Percentiles rank a stretch among this genome's conserved stretches.
Conservation (phyloP, 2,888 invertebrate genomes). For the Drosophila fulvimacula region DNA sequence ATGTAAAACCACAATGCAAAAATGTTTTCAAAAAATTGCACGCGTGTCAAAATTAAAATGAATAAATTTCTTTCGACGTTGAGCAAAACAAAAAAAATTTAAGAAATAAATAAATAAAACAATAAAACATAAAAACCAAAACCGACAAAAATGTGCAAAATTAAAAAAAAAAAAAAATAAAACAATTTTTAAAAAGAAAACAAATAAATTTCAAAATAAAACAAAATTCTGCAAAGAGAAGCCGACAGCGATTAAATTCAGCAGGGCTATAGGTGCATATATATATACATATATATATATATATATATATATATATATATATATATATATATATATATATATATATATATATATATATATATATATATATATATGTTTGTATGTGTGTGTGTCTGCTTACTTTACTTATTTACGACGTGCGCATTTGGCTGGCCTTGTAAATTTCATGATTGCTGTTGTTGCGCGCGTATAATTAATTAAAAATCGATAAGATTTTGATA, state of each 20-base stretch:
- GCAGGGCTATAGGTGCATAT: constrained; percentile 21
- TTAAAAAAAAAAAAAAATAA: neutral
- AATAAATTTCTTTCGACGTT: constrained; percentile 67
- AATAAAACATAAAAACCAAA: constrained; percentile 13
- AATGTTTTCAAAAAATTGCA: constrained; percentile 71
- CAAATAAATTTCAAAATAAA: constrained; percentile 18
- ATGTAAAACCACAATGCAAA: constrained; percentile 55
- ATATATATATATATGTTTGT: too few relatives aligned
- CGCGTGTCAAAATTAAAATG: constrained; percentile 72
- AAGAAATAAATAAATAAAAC: constrained; percentile 8
- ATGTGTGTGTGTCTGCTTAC: constrained; percentile 19
- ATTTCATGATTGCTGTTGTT: constrained; percentile 18
- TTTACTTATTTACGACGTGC: constrained; percentile 63
- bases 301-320: too few relatives aligned
- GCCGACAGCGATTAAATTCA: constrained; percentile 50
- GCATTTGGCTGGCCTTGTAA: constrained; percentile 51
- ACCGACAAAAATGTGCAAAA: constrained; percentile 25
- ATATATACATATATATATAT: constrained; percentile 22
- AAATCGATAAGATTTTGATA: constrained; percentile 78
- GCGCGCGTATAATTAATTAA: constrained; percentile 71
- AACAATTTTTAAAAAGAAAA: constrained; percentile 11
- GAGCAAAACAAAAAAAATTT: constrained; percentile 4
- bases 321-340: too few relatives aligned
- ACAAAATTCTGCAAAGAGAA: constrained; percentile 40
- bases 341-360: too few relatives aligned